These are phyloP conservation scores for Austrofundulus limnaeus DNA, from an alignment of 2,113 vertebrate species.

Conservation along the genomic window DNA sequence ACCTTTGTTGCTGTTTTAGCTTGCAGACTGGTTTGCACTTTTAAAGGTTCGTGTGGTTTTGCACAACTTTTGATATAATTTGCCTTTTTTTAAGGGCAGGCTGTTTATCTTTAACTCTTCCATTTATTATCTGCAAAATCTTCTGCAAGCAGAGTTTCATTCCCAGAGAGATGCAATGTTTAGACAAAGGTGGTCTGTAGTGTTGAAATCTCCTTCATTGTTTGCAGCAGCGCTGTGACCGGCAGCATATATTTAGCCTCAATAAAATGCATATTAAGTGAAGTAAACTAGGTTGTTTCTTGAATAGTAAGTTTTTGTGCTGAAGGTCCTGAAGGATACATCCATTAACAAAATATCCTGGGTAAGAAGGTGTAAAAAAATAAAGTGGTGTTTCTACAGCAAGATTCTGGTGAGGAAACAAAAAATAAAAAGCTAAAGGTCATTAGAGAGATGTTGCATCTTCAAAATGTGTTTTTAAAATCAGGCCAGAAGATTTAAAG, in stretches of 20 bases:
- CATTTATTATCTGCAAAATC: slow-evolving; percentile 22
- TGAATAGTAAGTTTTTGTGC: slow-evolving; percentile 12
- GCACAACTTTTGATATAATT: slow-evolving; percentile 13
- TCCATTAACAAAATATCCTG: slow-evolving; percentile 7
- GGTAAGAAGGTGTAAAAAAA: slow-evolving; percentile 13
- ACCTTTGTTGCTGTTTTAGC: slow-evolving; percentile 18
- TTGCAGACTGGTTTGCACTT: slow-evolving; percentile 16
- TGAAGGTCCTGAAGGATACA: slow-evolving; percentile 8
- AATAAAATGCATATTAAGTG: slow-evolving; percentile 39
- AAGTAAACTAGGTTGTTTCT: slow-evolving; percentile 39
- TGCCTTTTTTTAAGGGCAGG: slow-evolving; percentile 10
- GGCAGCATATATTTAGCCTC: slow-evolving; percentile 47
- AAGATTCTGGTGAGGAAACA: slow-evolving; percentile 15
- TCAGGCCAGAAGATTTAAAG: slow-evolving; percentile 25
- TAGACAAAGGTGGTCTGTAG: slow-evolving; percentile 37
- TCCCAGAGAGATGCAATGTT: slow-evolving; percentile 27
- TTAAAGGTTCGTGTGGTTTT: slow-evolving; percentile 13
- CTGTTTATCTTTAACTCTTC: slow-evolving; percentile 5
- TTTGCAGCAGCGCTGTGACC: slow-evolving; percentile 26
- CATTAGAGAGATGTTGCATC: slow-evolving; percentile 39
- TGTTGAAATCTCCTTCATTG: slow-evolving; percentile 40
- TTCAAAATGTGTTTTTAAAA: slow-evolving; percentile 34
- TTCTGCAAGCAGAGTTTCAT: slow-evolving; percentile 16
- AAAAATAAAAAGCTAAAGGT: slow-evolving; percentile 30
- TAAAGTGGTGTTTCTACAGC: slow-evolving; percentile 9